These are phyloP conservation scores for Digitonthophagus gazella DNA, from an alignment of 2,888 invertebrate genomes.

Conservation along the genomic window DNA sequence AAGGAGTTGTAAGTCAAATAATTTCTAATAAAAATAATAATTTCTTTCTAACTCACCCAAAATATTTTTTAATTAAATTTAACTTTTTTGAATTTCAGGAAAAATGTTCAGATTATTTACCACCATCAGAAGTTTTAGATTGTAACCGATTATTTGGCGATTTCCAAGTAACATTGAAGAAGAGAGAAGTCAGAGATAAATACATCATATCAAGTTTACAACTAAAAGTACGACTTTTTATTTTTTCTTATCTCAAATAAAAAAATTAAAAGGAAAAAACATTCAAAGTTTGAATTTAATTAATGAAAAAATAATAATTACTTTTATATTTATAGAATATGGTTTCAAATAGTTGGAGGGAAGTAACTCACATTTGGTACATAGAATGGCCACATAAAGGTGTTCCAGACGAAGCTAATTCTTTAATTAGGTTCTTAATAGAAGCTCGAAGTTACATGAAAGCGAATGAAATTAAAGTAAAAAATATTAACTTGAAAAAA, in stretches of 20 bases:
- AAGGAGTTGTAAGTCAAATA: slow-evolving; percentile 69
- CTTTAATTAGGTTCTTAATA: slow-evolving; percentile 81
- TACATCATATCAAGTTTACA: slow-evolving; percentile 85
- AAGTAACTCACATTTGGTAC: slow-evolving; percentile 91
- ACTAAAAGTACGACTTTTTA: slow-evolving; percentile 64
- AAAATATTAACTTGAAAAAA: neutral
- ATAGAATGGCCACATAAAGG: slow-evolving; percentile 87
- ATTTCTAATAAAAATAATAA: neutral
- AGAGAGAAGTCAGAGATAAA: slow-evolving; percentile 85
- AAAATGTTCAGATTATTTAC: slow-evolving; percentile 88
- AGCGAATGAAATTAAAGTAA: slow-evolving; percentile 20
- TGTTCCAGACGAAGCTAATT: slow-evolving; percentile 78
- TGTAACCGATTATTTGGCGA: slow-evolving; percentile 85
- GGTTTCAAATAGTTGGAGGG: slow-evolving; percentile 78
- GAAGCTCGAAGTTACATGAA: slow-evolving; percentile 69
- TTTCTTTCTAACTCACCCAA: neutral
- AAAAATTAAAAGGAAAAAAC: too few relatives aligned
- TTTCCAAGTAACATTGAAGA: slow-evolving; percentile 82
- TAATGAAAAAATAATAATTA: too few relatives aligned
- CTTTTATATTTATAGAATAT: slow-evolving; percentile 59
- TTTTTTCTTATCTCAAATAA: too few relatives aligned
- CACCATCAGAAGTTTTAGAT: slow-evolving; percentile 88
- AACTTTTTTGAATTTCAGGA: slow-evolving; percentile 59
- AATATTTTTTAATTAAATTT: neutral
- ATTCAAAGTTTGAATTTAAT: neutral